Base-by-base conservation (phyloP, 23 tunicate genomes). In the Ascidia mentula region DNA sequence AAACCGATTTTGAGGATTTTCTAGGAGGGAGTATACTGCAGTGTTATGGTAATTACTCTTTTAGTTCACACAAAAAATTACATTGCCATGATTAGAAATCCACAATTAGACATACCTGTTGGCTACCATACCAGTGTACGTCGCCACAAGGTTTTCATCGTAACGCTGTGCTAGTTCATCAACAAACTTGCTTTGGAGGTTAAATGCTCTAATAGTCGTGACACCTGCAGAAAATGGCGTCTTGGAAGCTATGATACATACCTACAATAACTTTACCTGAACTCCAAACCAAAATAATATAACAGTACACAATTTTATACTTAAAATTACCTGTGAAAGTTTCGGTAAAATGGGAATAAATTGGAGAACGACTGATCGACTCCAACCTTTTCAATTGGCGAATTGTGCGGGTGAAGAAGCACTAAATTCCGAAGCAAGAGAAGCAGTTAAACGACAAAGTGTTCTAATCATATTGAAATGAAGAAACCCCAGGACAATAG, bases 311-410 rank as follows among this genome's bases (percentile, higher is more conserved):
- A n/a, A n/a, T n/a, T n/a, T n/a, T n/a, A n/a, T n/a, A n/a, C n/a
- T n/a, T n/a, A n/a, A n/a, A 53, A 6, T 69, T 17, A 88, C 94
- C 94, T 73, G 95, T 78, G 31, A 89, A 35, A 7, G 95, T 70
- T 69, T 89, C 95, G 12, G 85, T 73, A 53, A 89, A 89, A 65
- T 89, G 95, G 0, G 95, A 89, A 59, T 38, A 89, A 0, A 89
- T 89, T 4, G 95, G 95, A 5, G 95, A 89, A 18, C 89, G 81
- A 69, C 82, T 84, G 8, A 89, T 78, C 6, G 95, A 89, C 38
- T 89, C 86, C 71, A 89, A 42, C 20, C 95, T 71, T 75, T 89
- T 89, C 72, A 89, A 40, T 38, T 89, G 95, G 0, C 95, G 95
- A 8, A 88, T 79, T 24, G 89, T 89, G 9, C 79, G 79, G 18